Evolutionary conservation across 2,113 vertebrate species (phyloP), one percentile per base, ranked within the genome.

Genomic region (Syngnathus floridae): DNA sequence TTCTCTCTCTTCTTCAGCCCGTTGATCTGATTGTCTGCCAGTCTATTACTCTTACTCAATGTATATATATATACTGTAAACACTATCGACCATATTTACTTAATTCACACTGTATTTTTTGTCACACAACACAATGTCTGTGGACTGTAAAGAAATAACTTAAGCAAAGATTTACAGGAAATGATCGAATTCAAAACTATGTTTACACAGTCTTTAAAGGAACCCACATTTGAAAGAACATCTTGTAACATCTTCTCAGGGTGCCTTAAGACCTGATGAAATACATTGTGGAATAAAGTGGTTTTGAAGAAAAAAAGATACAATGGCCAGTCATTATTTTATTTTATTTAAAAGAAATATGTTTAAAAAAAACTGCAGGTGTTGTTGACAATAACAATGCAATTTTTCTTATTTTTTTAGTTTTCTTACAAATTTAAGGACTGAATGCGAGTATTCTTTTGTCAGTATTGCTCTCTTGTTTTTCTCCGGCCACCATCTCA

Each of bases 251-350:
- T 89, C 86, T 87, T 77, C 85, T 85, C 81, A 84, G 88, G 86
- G 84, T 86, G 85, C 86, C 86, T 88, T 89, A 84, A 88, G 82
- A 86, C 86, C 85, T 82, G 82, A 84, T 80, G 51, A 89, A 86
- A 87, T 86, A 73, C 84, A 86, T 85, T 86, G 83, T 88, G 85
- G 88, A 92, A 92, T 92, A 89, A 92, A 87, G 90, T 90, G 87
- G 89, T 92, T 92, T 92, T 87, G 85, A 86, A 86, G 77, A 81
- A 91, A 92, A 64, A 59, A 37, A 4, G 4, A n/a, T 7, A 51
- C 4, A 54, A 37, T 60, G 37, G 37, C 37, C 26, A 31, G 26
- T 31, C 26, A n/a, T n/a, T 31, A 31, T 31, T 31, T 31, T 31
- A 31, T 31, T 31, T 31, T 31, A 31, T 31, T 31, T 31, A 31